Base-by-base conservation (phyloP, 2,888 invertebrate genomes). In the Netelia virgata region DNA sequence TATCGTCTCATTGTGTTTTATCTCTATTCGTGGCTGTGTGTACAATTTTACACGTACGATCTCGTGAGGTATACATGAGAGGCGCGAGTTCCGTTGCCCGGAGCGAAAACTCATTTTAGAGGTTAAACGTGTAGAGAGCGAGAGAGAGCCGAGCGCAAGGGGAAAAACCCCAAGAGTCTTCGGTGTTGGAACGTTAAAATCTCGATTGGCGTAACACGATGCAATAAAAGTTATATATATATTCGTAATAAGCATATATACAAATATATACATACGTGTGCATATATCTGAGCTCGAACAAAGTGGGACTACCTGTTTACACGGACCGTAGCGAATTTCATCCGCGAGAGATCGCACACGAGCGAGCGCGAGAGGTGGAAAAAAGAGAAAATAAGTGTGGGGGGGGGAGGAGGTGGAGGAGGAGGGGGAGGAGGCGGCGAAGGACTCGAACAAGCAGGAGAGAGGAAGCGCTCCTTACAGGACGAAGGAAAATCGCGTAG, bases 251-350 rank as follows among this genome's bases (percentile, higher is more conserved):
- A 36, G 36, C 6, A 6, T 36, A 36, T 36, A 36, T 36, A 36
- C 1, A 10, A 1, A 47, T 47, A 47, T 47, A 47, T 47, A 47
- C 8, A 57, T 57, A 57, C 20, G 18, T 57, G 9, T 57, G 10
- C 2, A 16, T 18, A 57, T 18, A 57, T 18, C 55, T 43, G 36
- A 20, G 11, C 43, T 23, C 55, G 59, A 59, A 23, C 41, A n/a
- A 64, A 59, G 53, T 64, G 75, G 50, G 36, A 74, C 64, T 70
- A 68, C 53, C 75, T 75, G 80, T 79, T 75, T 16, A 18, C 47
- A 63, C 61, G 18, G 16, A 11, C 18, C 36, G 61, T 68, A 18
- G 68, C 50, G 66, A n/a, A 72, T 78, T 83, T 77, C 61, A 73
- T 68, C 43, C 20, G 41, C 43, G 41, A 41, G 69, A 28, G 28